A percentile compares a stretch with the other conserved stretches of the same genome.
phyloP scores from a whole-genome alignment of 2,113 vertebrate genomes.

The Physeter macrocephalus region DNA sequence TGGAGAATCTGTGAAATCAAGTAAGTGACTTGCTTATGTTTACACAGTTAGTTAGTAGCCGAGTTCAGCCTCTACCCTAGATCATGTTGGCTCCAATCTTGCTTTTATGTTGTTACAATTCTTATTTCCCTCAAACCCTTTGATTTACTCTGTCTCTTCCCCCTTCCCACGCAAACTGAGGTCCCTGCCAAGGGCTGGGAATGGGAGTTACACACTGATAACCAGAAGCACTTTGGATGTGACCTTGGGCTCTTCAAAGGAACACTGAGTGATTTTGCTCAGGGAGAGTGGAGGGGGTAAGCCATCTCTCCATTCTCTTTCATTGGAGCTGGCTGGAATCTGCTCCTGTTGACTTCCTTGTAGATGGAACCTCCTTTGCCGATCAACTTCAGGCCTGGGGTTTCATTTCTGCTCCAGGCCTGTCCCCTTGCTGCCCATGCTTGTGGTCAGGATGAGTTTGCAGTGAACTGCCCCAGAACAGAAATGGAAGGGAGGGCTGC shows the following conservation, averaged over 20 bases:
- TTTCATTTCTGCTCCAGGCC: not conserved
- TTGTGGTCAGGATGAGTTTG: too few species aligned
- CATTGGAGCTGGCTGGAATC: too few species aligned
- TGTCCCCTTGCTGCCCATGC: not conserved
- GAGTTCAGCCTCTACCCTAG: too few species aligned
- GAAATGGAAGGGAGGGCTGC: not conserved
- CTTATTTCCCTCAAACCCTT: not conserved
- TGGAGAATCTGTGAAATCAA: not conserved
- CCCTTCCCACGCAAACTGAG: not conserved
- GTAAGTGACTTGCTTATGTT: not conserved
- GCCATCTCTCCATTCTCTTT: accelerated
- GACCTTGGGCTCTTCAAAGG: not conserved
- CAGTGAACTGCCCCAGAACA: not conserved
- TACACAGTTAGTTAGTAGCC: not conserved
- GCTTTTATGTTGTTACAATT: not conserved
- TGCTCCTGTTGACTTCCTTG: accelerated
- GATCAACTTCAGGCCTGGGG: not conserved
- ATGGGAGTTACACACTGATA: too few species aligned
- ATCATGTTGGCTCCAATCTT: not conserved
- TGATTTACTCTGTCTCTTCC: not conserved
- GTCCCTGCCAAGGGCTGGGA: not conserved
- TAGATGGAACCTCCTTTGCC: not conserved
- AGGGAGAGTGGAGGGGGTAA: accelerated
- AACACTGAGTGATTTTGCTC: not conserved
- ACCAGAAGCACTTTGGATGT: not conserved